Evolutionary conservation across 2,113 vertebrate species (phyloP).

Genomic region (Asarcornis scutulata): DNA sequence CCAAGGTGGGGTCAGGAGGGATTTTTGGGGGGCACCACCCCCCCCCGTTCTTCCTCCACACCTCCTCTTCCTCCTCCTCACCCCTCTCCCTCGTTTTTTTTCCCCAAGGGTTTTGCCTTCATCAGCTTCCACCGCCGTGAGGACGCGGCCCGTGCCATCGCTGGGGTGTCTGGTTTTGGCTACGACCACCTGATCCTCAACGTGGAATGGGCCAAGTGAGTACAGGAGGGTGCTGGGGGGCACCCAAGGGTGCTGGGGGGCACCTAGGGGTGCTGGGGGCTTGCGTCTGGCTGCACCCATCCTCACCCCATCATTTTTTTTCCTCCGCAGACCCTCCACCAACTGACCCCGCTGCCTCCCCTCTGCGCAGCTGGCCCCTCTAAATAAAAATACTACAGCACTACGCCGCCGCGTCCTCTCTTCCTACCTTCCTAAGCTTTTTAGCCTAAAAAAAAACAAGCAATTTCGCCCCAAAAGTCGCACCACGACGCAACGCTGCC

Average conservation of each 20-base stretch:
- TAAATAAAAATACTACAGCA: not conserved
- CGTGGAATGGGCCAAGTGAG: constrained; percentile 98
- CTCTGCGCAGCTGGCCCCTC: rapidly evolving
- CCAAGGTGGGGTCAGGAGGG: constrained; percentile 80
- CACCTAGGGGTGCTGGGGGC: not conserved
- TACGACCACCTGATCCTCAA: constrained; percentile 97
- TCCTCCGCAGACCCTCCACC: constrained; percentile 70
- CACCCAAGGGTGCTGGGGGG: not conserved
- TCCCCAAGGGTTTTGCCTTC: constrained; percentile 90
- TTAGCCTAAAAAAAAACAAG: rapidly evolving
- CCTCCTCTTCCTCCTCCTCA: too few relatives aligned
- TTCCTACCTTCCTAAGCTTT: not conserved
- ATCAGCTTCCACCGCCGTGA: constrained; percentile 97
- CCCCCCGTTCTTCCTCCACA: too few relatives aligned
- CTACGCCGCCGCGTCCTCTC: rapidly evolving
- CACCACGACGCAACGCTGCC: rapidly evolving
- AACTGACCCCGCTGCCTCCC: constrained; percentile 38
- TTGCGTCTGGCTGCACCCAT: not conserved
- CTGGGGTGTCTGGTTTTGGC: constrained; percentile 93
- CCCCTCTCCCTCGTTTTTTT: too few relatives aligned
- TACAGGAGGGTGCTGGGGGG: not conserved
- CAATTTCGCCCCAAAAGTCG: rapidly evolving
- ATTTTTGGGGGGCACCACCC: rapidly evolving
- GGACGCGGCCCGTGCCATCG: constrained; percentile 91
- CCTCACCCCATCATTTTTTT: not conserved